Conservation (phyloP, 2,113 vertebrate genomes). For the Caretta caretta region DNA sequence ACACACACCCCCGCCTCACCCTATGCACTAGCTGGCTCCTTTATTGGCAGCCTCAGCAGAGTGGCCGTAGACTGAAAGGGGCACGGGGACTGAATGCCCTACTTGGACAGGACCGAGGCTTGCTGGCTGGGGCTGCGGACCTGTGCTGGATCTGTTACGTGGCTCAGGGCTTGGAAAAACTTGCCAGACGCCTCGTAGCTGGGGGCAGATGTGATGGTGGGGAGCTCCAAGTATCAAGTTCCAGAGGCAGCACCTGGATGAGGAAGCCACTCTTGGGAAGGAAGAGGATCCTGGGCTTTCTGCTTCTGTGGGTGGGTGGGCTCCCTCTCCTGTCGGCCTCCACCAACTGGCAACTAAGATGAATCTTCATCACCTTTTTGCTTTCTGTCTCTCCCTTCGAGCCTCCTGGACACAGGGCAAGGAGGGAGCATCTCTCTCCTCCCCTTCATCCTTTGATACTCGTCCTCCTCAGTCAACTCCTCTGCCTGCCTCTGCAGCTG, state of each 20-base stretch:
- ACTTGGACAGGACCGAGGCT: too few species aligned
- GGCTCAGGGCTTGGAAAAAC: not conserved
- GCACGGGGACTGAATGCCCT: not conserved
- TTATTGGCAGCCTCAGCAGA: not conserved
- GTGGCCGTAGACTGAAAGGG: not conserved
- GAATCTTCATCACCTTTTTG: too few species aligned
- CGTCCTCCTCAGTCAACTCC: too few species aligned
- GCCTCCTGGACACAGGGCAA: too few species aligned
- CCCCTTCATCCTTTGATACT: too few species aligned
- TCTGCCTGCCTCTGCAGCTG: too few species aligned
- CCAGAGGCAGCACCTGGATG: not conserved
- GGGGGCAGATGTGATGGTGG: not conserved
- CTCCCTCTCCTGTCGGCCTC: not conserved
- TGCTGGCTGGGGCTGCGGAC: not conserved
- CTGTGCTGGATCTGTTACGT: not conserved
- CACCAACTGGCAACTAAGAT: not conserved
- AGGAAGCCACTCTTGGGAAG: not conserved
- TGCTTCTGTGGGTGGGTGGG: not conserved
- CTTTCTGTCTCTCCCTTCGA: too few species aligned
- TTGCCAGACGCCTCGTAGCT: not conserved
- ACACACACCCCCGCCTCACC: too few species aligned
- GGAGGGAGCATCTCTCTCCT: too few species aligned
- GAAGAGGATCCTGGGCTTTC: not conserved
- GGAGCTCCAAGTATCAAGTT: not conserved
- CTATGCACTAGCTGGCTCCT: not conserved